These are phyloP conservation scores for Rostratula benghalensis DNA, from an alignment of 2,113 vertebrate species.

Conservation along the genomic window DNA sequence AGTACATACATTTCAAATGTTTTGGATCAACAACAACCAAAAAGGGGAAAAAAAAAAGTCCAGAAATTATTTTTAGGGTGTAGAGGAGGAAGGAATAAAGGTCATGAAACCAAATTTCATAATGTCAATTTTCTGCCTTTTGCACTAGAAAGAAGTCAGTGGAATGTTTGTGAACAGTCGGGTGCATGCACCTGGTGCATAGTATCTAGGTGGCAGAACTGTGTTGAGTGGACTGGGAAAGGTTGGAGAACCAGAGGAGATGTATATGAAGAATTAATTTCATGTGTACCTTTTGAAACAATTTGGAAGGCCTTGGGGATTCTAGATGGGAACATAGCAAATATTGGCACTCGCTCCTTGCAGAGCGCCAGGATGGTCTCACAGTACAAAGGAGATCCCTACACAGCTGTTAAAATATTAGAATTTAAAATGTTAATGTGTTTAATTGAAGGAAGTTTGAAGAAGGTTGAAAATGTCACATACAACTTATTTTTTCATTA, in stretches of 20 bases:
- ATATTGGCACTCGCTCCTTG: background rate
- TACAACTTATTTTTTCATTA: conserved; percentile 28
- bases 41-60: background rate
- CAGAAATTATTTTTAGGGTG: background rate
- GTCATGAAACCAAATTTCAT: background rate
- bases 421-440: conserved; percentile 12
- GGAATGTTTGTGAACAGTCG: background rate
- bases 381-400: background rate
- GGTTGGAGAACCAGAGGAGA: background rate
- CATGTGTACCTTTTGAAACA: background rate
- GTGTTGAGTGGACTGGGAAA: background rate
- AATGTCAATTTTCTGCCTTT: background rate
- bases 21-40: background rate
- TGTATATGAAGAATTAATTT: background rate
- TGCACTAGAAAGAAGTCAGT: background rate
- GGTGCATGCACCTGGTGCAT: background rate
- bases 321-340: background rate
- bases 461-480: background rate
- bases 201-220: background rate
- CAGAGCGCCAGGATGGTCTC: background rate
- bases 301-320: background rate
- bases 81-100: background rate
- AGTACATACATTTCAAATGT: background rate
- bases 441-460: conserved; percentile 12
- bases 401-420: conserved; percentile 11